Conservation (phyloP, 2,888 invertebrate genomes). For the Thymelicus lineola region DNA sequence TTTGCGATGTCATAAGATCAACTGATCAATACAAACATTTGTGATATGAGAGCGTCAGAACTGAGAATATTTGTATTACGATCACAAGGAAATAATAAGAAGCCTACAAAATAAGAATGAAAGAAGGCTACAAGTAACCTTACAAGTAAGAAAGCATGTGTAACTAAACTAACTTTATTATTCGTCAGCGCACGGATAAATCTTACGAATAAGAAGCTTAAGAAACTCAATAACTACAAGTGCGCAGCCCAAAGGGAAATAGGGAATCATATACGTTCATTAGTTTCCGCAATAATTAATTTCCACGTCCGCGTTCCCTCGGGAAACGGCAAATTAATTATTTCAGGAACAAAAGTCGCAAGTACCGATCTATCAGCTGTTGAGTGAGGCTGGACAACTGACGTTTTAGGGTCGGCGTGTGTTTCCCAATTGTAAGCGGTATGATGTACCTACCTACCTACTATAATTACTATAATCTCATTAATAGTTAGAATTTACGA, state of each 20-base stretch:
- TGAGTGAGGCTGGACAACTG: conserved; percentile 51
- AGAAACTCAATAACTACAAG: background rate
- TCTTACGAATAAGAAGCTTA: background rate
- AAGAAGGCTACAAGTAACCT: too few relatives aligned
- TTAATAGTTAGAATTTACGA: background rate
- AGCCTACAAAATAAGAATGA: too few relatives aligned
- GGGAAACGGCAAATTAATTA: conserved; percentile 48
- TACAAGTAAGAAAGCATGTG: too few relatives aligned
- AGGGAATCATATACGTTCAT: conserved; percentile 9
- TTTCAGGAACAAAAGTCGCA: conserved; percentile 49
- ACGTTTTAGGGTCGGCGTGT: conserved; percentile 34
- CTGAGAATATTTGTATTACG: too few relatives aligned
- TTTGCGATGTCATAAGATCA: too few relatives aligned
- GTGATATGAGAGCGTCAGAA: too few relatives aligned
- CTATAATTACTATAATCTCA: too few relatives aligned
- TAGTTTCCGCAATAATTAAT: conserved; percentile 31
- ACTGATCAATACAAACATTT: too few relatives aligned
- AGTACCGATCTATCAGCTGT: conserved; percentile 48
- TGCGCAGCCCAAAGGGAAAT: background rate
- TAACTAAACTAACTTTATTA: background rate
- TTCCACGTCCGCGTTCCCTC: conserved; percentile 14
- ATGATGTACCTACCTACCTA: too few relatives aligned
- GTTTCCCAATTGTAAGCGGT: conserved; percentile 6
- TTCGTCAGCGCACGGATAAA: background rate
- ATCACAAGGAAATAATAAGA: too few relatives aligned